phyloP scores from a whole-genome alignment of 2,888 invertebrate genomes.

The Drosophila fungiperda region DNA sequence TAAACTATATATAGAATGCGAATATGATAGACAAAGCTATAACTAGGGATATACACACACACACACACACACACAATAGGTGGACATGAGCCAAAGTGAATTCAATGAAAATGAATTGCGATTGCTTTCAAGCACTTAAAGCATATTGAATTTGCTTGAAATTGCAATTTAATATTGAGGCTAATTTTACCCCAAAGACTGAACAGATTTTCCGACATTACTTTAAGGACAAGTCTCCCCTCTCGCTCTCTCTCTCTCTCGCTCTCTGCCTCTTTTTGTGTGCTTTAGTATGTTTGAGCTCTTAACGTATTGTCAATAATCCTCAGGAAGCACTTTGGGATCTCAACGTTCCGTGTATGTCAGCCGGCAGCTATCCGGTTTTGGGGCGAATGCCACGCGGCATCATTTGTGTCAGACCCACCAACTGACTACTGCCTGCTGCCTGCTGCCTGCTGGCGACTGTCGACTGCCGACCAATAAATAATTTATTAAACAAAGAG shows the following conservation, averaged over 20 bases:
- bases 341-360: constrained; percentile 17
- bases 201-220: constrained; percentile 8
- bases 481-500: constrained; percentile 79
- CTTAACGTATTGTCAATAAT: constrained; percentile 35
- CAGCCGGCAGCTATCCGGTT: not conserved
- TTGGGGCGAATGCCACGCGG: constrained; percentile 43
- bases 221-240: not conserved
- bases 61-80: not conserved
- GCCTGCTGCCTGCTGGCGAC: no score
- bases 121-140: constrained; percentile 36
- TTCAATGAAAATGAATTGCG: constrained; percentile 36
- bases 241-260: not conserved
- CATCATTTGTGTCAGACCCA: constrained; percentile 46
- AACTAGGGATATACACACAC: not conserved
- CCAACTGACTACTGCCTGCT: not conserved
- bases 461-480: constrained; percentile 50
- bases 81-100: constrained; percentile 13
- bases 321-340: constrained; percentile 33
- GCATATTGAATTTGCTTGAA: constrained; percentile 29
- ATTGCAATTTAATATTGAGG: constrained; percentile 27
- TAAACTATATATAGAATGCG: constrained; percentile 13
- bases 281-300: not conserved
- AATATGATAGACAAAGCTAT: constrained; percentile 24
- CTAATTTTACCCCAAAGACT: not conserved
- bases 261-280: not conserved